Evolutionary conservation across 2,113 vertebrate species (phyloP).

Genomic region (Acanthisitta chloris): DNA sequence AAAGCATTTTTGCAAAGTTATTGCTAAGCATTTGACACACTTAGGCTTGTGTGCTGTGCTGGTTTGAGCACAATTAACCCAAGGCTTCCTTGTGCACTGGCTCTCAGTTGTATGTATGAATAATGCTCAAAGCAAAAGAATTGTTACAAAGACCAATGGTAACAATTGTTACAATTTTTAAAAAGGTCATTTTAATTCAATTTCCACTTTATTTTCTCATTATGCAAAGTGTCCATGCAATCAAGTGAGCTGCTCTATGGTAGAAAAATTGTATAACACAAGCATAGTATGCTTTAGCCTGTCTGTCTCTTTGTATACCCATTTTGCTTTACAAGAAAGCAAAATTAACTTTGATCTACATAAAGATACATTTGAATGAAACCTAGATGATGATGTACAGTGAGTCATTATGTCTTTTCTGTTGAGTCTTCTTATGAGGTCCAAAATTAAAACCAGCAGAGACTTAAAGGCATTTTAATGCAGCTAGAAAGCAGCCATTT

Average conservation of each 20-base stretch:
- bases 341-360: constrained; percentile 16
- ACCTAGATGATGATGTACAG: neutral
- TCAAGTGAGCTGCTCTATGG: neutral
- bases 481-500: neutral
- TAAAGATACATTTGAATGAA: constrained; percentile 1
- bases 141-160: neutral
- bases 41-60: neutral
- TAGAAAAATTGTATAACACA: neutral
- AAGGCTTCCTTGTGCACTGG: no score
- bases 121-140: neutral
- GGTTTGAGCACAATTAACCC: no score
- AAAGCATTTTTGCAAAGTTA: neutral
- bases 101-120: neutral
- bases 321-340: constrained; percentile 37
- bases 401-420: neutral
- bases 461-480: constrained; percentile 3
- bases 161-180: neutral
- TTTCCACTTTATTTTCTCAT: neutral
- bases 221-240: neutral
- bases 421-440: neutral
- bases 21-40: neutral
- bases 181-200: neutral
- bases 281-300: neutral
- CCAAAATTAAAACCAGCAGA: neutral
- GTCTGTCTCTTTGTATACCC: neutral